Base-by-base conservation (phyloP, 2,888 invertebrate species). In the Adelphocoris suturalis region DNA sequence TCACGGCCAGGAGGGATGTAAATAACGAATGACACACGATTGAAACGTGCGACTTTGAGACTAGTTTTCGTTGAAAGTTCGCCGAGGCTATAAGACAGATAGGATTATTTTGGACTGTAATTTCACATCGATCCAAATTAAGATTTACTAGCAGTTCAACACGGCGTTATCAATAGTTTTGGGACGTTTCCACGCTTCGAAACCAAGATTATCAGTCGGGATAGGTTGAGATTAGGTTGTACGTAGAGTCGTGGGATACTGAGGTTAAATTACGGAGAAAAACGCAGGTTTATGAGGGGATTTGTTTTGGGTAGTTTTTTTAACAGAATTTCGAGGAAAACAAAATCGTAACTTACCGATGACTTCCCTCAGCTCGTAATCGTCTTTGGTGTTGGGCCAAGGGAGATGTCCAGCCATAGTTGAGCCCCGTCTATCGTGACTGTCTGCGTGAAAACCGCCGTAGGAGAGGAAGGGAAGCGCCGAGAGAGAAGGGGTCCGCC, bases 381-480 rank as follows among this genome's bases (percentile, higher is more conserved):
- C 97, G 93, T 97, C 97, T 94, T 97, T 97, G 93, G 95, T 96
- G 94, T 98, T 98, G 91, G 98, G 96, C 98, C 98, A 98, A 93
- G 94, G 94, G 92, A 93, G 88, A 93, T 94, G 94, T 86, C 90
- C 91, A 81, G 92, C 91, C 92, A 91, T 92, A n/a, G 88, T 86
- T 19, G 86, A 61, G n/a, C 68, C 47, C 23, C 68, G 48, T 75
- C 68, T 37, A 19, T 55, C 68, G 46, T 55, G 23, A 68, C 76
- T 46, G 86, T 68, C 61, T 47, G 86, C 47, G 28, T 61, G 85
- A 68, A 86, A 86, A 47, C 28, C 88, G 78, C 47, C 76, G 52
- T 78, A 28, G 37, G 52, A 16, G 0, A 86, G 86, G 86, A 86
- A 86, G 27, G 86, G 68, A n/a, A 86, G 23, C 23, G 75, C 28